phyloP scores from a whole-genome alignment of 1,140 invertebrate species.

The Eurytemora carolleeae region DNA sequence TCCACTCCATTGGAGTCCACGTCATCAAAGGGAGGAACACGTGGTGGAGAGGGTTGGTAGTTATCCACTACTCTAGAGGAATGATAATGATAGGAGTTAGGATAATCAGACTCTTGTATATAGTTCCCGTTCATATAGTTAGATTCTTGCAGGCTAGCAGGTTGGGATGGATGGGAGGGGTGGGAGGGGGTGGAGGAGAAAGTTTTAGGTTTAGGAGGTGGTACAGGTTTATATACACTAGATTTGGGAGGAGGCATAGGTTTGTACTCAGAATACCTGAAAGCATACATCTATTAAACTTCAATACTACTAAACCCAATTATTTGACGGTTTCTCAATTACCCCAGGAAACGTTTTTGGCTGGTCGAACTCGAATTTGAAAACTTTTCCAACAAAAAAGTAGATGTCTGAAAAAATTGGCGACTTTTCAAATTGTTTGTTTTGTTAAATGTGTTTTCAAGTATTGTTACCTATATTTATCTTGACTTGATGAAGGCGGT shows the following conservation, averaged over 20 bases:
- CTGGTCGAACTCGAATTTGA: no score
- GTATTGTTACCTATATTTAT: background rate
- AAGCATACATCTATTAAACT: no score
- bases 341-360: no score
- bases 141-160: no score
- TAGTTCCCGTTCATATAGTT: conserved; percentile 21
- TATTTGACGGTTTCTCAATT: no score
- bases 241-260: conserved; percentile 27
- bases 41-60: background rate
- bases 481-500: background rate
- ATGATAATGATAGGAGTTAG: background rate
- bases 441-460: no score
- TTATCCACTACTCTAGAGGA: background rate
- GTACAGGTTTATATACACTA: conserved; percentile 59
- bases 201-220: conserved; percentile 74
- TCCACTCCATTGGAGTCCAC: conserved; percentile 25
- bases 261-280: conserved; percentile 23
- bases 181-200: conserved; percentile 29
- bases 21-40: conserved; percentile 1
- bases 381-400: no score
- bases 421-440: no score
- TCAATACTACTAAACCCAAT: no score
- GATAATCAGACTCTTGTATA: no score
- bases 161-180: no score
- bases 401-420: no score